Conservation (phyloP, 2,888 invertebrate genomes). For the Drosophila tanythrix region DNA sequence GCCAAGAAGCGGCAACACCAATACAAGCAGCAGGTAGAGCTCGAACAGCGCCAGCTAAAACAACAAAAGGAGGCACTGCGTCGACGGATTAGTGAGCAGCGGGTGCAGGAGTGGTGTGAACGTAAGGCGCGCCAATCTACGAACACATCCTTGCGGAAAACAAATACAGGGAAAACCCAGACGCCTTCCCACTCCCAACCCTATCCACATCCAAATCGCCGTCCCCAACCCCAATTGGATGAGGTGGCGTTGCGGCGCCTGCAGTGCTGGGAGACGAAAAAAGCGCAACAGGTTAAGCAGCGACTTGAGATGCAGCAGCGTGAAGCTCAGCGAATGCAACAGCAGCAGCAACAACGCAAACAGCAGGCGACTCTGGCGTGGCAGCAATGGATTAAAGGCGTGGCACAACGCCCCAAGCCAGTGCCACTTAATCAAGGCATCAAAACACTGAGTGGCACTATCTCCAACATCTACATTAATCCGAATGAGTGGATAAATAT, state of each 20-base stretch:
- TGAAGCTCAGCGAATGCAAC: constrained; percentile 64
- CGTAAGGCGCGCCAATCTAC: constrained; percentile 57
- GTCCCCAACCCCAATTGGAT: neutral
- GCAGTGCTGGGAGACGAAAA: constrained; percentile 54
- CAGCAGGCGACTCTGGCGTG: constrained; percentile 74
- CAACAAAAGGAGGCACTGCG: constrained; percentile 48
- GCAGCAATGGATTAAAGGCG: constrained; percentile 81
- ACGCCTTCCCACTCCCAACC: neutral
- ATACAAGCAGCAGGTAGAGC: constrained; percentile 52
- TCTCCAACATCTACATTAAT: constrained; percentile 83
- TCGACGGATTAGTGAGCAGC: constrained; percentile 48
- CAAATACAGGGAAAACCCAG: neutral
- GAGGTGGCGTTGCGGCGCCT: constrained; percentile 18
- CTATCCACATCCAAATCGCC: neutral
- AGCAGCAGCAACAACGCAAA: constrained; percentile 60
- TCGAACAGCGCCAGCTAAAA: constrained; percentile 60
- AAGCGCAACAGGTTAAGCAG: constrained; percentile 36
- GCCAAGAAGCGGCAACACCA: constrained; percentile 72
- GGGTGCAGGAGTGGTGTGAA: constrained; percentile 78
- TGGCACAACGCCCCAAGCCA: constrained; percentile 82
- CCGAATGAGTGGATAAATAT: constrained; percentile 80
- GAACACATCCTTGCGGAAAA: neutral
- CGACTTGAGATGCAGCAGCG: constrained; percentile 41
- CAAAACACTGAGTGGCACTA: constrained; percentile 81
- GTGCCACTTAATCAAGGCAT: constrained; percentile 83